Percentiles rank a stretch among this genome's conserved stretches.
Conservation (phyloP, 2,797 vertebrate genomes). For the Mormyrops attenuatus region DNA sequence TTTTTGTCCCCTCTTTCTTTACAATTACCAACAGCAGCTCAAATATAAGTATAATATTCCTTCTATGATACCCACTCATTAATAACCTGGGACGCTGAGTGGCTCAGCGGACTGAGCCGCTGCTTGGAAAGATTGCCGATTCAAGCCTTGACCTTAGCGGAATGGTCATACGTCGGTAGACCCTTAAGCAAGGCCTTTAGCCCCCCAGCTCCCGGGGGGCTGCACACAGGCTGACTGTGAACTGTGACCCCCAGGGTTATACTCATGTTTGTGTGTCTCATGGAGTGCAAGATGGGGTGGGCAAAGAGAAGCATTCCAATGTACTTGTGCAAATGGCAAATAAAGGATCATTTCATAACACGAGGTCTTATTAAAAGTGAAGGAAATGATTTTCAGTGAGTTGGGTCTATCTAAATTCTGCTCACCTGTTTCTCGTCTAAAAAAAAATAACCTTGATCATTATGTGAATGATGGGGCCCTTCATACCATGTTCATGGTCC, state of each 20-base stretch:
- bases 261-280: background rate
- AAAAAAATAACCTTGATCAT: background rate
- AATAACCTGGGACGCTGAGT: background rate
- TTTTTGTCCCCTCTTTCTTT: background rate
- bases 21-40: background rate
- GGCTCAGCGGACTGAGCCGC: background rate
- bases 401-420: background rate
- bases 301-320: background rate
- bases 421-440: background rate
- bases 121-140: background rate
- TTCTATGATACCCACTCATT: background rate
- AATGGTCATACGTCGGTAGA: background rate
- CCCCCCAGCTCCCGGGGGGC: background rate
- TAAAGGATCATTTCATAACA: background rate
- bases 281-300: background rate
- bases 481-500: background rate
- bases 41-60: background rate
- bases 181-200: background rate
- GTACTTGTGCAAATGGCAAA: background rate
- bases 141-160: background rate
- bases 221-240: background rate
- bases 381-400: background rate
- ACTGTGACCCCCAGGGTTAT: background rate
- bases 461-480: background rate
- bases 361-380: background rate